Conservation (phyloP, 1,140 invertebrate genomes). For the Nebria ingens region DNA sequence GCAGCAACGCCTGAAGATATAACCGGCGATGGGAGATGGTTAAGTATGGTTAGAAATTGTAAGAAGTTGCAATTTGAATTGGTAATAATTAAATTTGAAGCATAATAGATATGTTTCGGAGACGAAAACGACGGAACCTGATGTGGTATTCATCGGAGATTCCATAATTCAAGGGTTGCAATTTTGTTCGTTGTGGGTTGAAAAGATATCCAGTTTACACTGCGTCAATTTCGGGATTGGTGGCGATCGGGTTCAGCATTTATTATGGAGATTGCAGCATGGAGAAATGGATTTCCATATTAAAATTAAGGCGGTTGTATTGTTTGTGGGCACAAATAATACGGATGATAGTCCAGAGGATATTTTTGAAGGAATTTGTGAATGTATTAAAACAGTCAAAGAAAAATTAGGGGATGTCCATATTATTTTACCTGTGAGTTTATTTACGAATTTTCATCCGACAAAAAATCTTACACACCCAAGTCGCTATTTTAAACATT, state of each 20-base stretch:
- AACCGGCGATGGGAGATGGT: constrained; percentile 25
- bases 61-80: not conserved
- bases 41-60: constrained; percentile 23
- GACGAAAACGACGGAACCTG: constrained; percentile 52
- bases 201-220: constrained; percentile 45
- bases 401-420: constrained; percentile 42
- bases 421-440: constrained; percentile 52
- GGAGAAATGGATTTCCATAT: constrained; percentile 55
- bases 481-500: not conserved
- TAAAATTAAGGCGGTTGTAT: constrained; percentile 57
- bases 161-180: constrained; percentile 52
- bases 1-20: constrained; percentile 20
- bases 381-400: constrained; percentile 46
- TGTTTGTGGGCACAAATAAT: constrained; percentile 64
- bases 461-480: not conserved
- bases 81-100: constrained; percentile 20
- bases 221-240: constrained; percentile 64
- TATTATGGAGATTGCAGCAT: constrained; percentile 61
- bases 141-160: constrained; percentile 63
- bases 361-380: constrained; percentile 52
- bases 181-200: constrained; percentile 50
- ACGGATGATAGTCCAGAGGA: constrained; percentile 49
- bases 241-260: constrained; percentile 59
- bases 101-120: constrained; percentile 52
- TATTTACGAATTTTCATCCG: constrained; percentile 13